A percentile compares a stretch with the other conserved stretches of the same genome.
Conservation (phyloP, 2,888 invertebrate species). For the Proisotoma minuta region DNA sequence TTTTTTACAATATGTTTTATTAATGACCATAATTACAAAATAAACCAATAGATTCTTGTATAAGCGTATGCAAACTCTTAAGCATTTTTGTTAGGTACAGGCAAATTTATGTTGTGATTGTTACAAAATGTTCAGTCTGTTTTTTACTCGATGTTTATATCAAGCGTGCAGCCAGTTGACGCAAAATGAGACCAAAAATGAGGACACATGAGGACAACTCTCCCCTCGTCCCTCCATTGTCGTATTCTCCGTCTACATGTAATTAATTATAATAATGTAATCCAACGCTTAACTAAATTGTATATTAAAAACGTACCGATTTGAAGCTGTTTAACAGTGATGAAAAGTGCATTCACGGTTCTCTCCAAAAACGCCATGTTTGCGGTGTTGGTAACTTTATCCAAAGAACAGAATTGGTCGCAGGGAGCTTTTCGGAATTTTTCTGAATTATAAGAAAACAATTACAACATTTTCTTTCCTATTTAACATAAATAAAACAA, state of each 20-base stretch:
- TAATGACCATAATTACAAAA: too few species aligned
- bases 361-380: background rate
- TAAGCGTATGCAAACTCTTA: too few species aligned
- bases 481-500: background rate
- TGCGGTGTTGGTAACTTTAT: background rate
- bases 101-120: too few species aligned
- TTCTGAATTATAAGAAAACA: background rate
- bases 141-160: too few species aligned
- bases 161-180: too few species aligned
- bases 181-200: background rate
- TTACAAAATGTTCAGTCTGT: too few species aligned
- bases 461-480: too few species aligned
- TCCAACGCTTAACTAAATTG: background rate
- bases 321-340: conserved; percentile 1
- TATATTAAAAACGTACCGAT: background rate
- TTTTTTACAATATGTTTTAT: too few species aligned
- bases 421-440: background rate
- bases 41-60: too few species aligned
- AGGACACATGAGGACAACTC: background rate
- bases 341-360: background rate
- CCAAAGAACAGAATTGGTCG: too few species aligned
- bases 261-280: background rate
- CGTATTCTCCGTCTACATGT: background rate
- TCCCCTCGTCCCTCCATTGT: background rate
- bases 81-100: too few species aligned